phyloP scores from a whole-genome alignment of 2,113 vertebrate species.

The Xenus cinereus region DNA sequence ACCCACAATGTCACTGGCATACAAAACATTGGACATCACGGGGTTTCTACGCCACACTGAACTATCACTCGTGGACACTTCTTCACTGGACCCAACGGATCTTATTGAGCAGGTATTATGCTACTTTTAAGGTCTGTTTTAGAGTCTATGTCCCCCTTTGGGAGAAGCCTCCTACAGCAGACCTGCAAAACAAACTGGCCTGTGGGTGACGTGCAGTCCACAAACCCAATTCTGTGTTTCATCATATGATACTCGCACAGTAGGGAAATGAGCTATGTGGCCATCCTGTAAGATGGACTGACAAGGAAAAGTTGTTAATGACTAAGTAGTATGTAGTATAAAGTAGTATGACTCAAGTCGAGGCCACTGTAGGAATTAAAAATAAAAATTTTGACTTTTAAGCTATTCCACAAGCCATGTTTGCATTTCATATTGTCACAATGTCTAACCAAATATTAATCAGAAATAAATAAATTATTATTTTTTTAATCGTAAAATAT shows the following conservation, averaged over 20 bases:
- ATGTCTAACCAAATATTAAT: neutral
- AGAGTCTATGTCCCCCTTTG: neutral
- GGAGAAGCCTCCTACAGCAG: neutral
- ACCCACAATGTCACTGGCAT: neutral
- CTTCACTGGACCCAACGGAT: neutral
- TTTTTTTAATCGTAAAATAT: neutral
- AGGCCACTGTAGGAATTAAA: neutral
- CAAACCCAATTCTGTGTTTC: neutral
- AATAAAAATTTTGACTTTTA: neutral
- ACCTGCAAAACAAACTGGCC: neutral
- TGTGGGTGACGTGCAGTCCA: neutral
- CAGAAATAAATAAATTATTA: neutral
- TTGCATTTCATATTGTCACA: neutral
- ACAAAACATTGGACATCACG: rapidly evolving
- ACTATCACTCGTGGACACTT: neutral
- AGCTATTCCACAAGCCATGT: neutral
- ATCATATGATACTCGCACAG: neutral
- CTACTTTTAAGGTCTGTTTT: neutral
- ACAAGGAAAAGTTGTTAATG: neutral
- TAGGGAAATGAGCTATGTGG: neutral
- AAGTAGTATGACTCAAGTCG: neutral
- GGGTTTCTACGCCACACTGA: neutral
- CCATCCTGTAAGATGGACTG: neutral
- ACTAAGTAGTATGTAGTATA: neutral
- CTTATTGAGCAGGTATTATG: neutral